Base-by-base conservation (phyloP, 2,888 invertebrate species). In the Trichopoda pennipes region DNA sequence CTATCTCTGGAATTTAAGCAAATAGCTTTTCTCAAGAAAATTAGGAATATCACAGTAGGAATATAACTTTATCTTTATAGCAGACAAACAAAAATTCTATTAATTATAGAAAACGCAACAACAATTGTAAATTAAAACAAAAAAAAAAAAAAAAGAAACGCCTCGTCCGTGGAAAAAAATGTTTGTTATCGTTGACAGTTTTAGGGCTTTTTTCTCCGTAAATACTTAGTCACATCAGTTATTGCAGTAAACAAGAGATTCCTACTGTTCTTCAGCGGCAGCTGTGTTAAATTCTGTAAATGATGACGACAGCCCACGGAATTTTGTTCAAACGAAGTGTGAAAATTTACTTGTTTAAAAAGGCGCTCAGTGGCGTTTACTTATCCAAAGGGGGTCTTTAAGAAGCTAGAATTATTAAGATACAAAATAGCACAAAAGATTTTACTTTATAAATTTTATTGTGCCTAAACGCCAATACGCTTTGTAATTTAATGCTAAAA, bases 341-440 rank as follows among this genome's bases (percentile, higher is more conserved):
- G 80, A 84, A 80, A 81, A 81, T 61, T 72, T 53, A 35, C 44
- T 77, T 74, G 44, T 56, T 56, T 69, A 61, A 51, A 63, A 64
- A 80, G 78, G 84, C 84, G 81, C 80, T 84, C 81, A 78, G 58
- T 85, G 88, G 88, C 88, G 87, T 87, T 88, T 89, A 82, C 86
- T 87, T 88, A 87, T 87, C 88, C 88, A 86, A 87, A 84, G 88
- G 87, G 87, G 88, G 88, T 87, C 74, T 64, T 68, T 53, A 60
- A 55, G 70, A 79, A 68, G 63, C 75, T 66, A n/a, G n/a, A n/a
- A n/a, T n/a, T n/a, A n/a, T n/a, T n/a, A n/a, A n/a, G n/a, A n/a
- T n/a, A n/a, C n/a, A n/a, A n/a, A n/a, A n/a, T n/a, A n/a, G n/a
- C n/a, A n/a, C n/a, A n/a, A n/a, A n/a, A n/a, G n/a, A n/a, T n/a